phyloP scores from a whole-genome alignment of 2,888 invertebrate genomes.

The Ephialtes manifestator region DNA sequence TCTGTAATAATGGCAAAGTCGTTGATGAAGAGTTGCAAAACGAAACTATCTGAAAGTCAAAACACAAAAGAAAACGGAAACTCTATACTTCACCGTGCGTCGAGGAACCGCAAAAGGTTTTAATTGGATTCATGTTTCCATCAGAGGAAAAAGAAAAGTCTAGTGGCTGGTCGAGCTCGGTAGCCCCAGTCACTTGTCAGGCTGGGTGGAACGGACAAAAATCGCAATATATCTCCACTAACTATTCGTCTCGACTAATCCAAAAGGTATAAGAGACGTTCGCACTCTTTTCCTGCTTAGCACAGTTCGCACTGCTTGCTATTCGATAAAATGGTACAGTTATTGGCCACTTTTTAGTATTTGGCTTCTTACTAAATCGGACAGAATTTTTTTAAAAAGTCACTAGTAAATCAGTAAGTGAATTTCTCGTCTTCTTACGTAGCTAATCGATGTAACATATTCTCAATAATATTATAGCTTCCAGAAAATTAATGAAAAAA shows the following conservation, averaged over 20 bases:
- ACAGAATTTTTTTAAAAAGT: no score
- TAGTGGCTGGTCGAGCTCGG: conserved; percentile 18
- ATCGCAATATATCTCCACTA: neutral
- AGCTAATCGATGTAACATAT: no score
- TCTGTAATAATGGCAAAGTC: neutral
- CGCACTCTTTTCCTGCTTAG: neutral
- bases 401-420: no score
- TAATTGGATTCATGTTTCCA: conserved; percentile 66
- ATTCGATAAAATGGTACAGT: neutral
- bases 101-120: conserved; percentile 53
- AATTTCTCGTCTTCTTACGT: no score
- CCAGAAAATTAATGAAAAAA: no score
- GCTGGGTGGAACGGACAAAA: neutral
- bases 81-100: conserved; percentile 40
- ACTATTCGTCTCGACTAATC: neutral
- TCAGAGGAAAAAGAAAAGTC: conserved; percentile 26
- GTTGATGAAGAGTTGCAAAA: neutral
- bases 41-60: conserved; percentile 17
- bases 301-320: neutral
- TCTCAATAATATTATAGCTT: no score
- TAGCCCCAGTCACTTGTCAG: conserved; percentile 33
- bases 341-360: no score
- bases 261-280: neutral
- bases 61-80: conserved; percentile 43
- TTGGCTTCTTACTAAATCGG: neutral